Conservation (phyloP, 2,797 vertebrate genomes). For the Chelonia mydas region DNA sequence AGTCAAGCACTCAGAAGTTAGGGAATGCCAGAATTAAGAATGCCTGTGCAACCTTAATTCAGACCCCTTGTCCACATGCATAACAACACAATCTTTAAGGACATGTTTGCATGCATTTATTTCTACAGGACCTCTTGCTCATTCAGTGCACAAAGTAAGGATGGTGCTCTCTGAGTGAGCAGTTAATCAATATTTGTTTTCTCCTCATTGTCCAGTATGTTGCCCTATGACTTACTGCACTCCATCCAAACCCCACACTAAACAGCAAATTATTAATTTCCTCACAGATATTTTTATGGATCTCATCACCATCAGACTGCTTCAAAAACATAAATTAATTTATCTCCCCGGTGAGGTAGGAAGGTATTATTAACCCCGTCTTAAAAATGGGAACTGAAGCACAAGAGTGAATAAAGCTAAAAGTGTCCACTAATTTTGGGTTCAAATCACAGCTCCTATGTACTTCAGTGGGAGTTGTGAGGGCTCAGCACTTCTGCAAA, state of each 20-base stretch:
- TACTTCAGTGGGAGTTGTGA: background rate
- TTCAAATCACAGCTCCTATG: background rate
- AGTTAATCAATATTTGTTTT: background rate
- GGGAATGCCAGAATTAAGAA: slow-evolving; percentile 6
- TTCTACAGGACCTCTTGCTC: background rate
- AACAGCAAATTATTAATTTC: background rate
- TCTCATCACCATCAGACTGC: background rate
- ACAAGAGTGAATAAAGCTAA: background rate
- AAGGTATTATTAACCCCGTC: background rate
- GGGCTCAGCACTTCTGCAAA: background rate
- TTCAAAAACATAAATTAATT: background rate
- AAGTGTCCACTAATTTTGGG: background rate
- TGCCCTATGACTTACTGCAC: background rate
- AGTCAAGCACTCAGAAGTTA: background rate
- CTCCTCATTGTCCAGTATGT: background rate
- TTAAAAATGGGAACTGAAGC: background rate
- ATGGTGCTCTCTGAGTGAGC: background rate
- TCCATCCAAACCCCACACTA: background rate
- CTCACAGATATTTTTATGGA: background rate
- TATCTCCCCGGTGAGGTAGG: background rate
- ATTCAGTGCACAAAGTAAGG: background rate
- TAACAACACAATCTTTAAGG: background rate
- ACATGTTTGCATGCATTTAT: background rate
- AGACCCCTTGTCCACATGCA: background rate
- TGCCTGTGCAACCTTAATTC: background rate